phyloP scores from a whole-genome alignment of 2,113 vertebrate species.

The Zosterops pallidus region DNA sequence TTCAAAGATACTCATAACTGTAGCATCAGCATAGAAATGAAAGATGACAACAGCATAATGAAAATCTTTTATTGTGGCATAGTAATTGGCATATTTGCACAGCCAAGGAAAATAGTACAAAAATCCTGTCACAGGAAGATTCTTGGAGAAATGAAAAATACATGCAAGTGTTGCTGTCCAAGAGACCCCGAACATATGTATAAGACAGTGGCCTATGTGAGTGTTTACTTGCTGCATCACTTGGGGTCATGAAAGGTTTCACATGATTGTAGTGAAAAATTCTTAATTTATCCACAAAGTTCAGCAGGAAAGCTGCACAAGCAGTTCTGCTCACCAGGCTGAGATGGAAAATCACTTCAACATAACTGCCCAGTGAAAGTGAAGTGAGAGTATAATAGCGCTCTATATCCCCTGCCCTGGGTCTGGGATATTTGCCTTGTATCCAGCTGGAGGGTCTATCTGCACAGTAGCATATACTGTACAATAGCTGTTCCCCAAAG shows the following conservation, averaged over 20 bases:
- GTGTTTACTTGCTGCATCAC: neutral
- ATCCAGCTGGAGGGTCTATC: neutral
- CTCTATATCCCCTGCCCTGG: neutral
- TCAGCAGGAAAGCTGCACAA: neutral
- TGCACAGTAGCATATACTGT: neutral
- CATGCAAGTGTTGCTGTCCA: neutral
- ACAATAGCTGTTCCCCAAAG: neutral
- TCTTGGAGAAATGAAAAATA: neutral
- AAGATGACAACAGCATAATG: conserved; percentile 44
- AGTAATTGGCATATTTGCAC: neutral
- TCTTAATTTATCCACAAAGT: neutral
- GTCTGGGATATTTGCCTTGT: neutral
- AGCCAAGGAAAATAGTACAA: neutral
- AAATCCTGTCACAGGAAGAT: neutral
- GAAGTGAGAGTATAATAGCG: neutral
- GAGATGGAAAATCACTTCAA: neutral
- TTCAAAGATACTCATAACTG: conserved; percentile 49
- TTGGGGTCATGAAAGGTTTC: neutral
- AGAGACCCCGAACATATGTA: neutral
- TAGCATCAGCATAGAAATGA: conserved; percentile 47
- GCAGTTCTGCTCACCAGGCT: neutral
- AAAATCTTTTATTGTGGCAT: conserved; percentile 31
- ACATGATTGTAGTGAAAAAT: neutral
- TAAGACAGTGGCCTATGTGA: neutral
- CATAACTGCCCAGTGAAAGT: neutral